A percentile compares a stretch with the other conserved stretches of the same genome.
Conservation (phyloP, 1,140 invertebrate species). For the Drosophila kurseongensis region DNA sequence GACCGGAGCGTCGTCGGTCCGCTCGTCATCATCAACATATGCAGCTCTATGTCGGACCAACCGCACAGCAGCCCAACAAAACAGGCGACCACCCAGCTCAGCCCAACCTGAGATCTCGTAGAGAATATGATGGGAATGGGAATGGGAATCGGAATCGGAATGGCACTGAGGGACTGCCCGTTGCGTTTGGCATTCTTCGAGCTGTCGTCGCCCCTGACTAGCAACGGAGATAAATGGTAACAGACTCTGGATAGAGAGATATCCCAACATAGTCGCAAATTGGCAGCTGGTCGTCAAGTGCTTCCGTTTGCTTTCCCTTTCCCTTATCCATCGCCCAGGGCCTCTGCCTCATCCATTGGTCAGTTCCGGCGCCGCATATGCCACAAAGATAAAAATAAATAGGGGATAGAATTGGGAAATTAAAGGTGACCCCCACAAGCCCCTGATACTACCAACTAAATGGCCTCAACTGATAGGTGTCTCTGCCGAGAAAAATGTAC, state of each 20-base stretch:
- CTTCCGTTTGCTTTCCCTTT: constrained; percentile 66
- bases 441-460: constrained; percentile 55
- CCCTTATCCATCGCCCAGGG: constrained; percentile 8
- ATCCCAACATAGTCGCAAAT: constrained; percentile 61
- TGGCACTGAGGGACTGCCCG: constrained; percentile 60
- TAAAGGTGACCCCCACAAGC: constrained; percentile 24
- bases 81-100: constrained; percentile 66
- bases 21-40: constrained; percentile 75
- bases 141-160: constrained; percentile 15
- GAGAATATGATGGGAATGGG: constrained; percentile 13
- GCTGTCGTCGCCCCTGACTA: constrained; percentile 73
- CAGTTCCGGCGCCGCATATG: constrained; percentile 76
- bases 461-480: constrained; percentile 60
- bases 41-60: constrained; percentile 72
- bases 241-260: constrained; percentile 36
- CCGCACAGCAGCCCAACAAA: constrained; percentile 79
- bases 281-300: constrained; percentile 80
- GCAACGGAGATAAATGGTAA: constrained; percentile 69
- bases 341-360: constrained; percentile 15
- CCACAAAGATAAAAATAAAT: constrained; percentile 52
- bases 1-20: constrained; percentile 22
- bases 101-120: constrained; percentile 34
- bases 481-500: constrained; percentile 3
- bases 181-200: constrained; percentile 78
- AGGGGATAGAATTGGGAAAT: constrained; percentile 22